Conservation (phyloP, 2,113 vertebrate genomes). For the Platysternon megacephalum region DNA sequence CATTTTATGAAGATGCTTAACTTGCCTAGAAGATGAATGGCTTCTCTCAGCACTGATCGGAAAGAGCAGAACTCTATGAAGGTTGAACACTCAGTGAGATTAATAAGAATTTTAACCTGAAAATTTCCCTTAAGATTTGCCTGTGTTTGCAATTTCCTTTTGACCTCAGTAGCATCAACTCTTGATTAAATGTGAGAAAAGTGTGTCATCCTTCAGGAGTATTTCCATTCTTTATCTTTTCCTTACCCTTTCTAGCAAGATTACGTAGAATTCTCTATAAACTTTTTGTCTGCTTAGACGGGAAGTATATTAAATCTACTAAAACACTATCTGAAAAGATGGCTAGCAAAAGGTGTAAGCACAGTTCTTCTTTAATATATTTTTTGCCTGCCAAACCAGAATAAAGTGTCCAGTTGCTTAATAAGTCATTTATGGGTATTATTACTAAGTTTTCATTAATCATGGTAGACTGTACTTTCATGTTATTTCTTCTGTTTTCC, state of each 20-base stretch:
- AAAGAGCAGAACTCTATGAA: conserved; percentile 33
- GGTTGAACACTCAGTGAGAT: conserved; percentile 1
- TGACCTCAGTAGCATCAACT: background rate
- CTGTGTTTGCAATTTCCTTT: background rate
- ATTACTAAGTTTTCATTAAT: background rate
- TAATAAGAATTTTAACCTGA: background rate
- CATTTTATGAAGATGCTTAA: background rate
- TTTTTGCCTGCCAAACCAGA: background rate
- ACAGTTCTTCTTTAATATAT: background rate
- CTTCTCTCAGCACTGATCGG: background rate
- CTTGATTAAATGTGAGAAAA: conserved; percentile 39
- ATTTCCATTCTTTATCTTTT: background rate
- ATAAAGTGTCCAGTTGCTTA: conserved; percentile 24
- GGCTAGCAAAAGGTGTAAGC: background rate
- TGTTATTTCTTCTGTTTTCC: conserved; percentile 2
- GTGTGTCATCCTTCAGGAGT: background rate
- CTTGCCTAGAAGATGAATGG: conserved; percentile 5
- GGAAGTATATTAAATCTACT: background rate
- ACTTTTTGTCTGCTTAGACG: background rate
- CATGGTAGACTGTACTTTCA: background rate
- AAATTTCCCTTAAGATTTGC: background rate
- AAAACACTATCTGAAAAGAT: background rate
- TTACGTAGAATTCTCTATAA: background rate
- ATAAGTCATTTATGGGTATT: conserved; percentile 6
- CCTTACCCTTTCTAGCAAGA: background rate